These are phyloP conservation scores for Sparus aurata DNA, from an alignment of 2,797 vertebrate genomes.

Conservation along the genomic window DNA sequence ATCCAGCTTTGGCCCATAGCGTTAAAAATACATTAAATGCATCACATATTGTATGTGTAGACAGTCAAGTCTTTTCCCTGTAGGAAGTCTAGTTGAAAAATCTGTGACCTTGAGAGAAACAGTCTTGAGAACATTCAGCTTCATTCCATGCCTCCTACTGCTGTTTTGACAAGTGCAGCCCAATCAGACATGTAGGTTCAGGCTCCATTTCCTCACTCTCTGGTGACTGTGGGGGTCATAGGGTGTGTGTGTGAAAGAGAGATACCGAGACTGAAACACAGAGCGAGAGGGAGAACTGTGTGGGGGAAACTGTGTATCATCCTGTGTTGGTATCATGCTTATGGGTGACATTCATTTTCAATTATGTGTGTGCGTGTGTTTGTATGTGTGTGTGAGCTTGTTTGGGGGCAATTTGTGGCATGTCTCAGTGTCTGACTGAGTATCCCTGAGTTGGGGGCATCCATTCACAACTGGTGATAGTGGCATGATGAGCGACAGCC, in stretches of 20 bases:
- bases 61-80: conserved; percentile 64
- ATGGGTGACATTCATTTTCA: conserved; percentile 65
- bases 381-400: conserved; percentile 21
- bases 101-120: conserved; percentile 75
- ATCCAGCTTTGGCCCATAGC: conserved; percentile 39
- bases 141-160: conserved; percentile 62
- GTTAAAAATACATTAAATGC: conserved; percentile 62
- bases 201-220: conserved; percentile 72
- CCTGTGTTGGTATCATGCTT: conserved; percentile 50
- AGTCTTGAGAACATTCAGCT: conserved; percentile 70
- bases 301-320: conserved; percentile 43
- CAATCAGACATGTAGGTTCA: conserved; percentile 76
- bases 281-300: conserved; percentile 19
- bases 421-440: conserved; percentile 39
- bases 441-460: conserved; percentile 49
- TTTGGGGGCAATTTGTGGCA: conserved; percentile 54
- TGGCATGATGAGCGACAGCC: conserved; percentile 62
- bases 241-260: conserved; percentile 47
- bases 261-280: conserved; percentile 31
- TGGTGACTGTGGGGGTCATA: conserved; percentile 60
- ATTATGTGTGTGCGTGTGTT: conserved; percentile 17
- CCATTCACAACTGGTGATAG: conserved; percentile 57
- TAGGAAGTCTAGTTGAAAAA: conserved; percentile 63
- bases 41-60: conserved; percentile 59
- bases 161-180: conserved; percentile 78